Percentiles rank a stretch among this genome's conserved stretches.
Conservation (phyloP, 2,797 vertebrate species). For the Mastacembelus armatus region DNA sequence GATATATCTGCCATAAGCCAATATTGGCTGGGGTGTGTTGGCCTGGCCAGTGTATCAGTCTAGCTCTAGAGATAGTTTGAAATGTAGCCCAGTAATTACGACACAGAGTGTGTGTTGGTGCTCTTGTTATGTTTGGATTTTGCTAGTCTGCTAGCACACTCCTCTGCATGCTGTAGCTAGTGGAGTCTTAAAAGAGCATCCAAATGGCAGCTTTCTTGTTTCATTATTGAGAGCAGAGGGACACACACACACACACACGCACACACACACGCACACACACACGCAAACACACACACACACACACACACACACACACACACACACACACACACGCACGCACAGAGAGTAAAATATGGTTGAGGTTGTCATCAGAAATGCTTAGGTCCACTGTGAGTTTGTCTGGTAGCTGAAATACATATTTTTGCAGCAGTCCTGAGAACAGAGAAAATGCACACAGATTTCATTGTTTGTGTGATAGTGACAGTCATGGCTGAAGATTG, state of each 20-base stretch:
- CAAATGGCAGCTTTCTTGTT: slow-evolving; percentile 41
- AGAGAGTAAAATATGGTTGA: slow-evolving; percentile 76
- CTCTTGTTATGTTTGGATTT: slow-evolving; percentile 17
- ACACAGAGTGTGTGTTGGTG: not conserved
- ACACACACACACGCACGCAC: too few relatives aligned
- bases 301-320: too few relatives aligned
- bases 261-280: too few relatives aligned
- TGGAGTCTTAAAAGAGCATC: slow-evolving; percentile 21
- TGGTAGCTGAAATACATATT: not conserved
- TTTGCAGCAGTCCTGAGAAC: too few relatives aligned
- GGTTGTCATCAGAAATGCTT: slow-evolving; percentile 60
- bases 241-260: too few relatives aligned
- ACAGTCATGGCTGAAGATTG: not conserved
- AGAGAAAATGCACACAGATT: not conserved
- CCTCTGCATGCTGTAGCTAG: slow-evolving; percentile 9
- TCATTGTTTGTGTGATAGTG: not conserved
- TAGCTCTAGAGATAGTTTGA: too few relatives aligned
- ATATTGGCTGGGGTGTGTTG: too few relatives aligned
- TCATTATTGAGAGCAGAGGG: slow-evolving; percentile 62
- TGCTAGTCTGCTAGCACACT: not conserved
- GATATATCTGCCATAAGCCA: too few relatives aligned
- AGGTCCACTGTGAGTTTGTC: slow-evolving; percentile 11
- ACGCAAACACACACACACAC: too few relatives aligned
- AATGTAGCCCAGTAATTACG: too few relatives aligned
- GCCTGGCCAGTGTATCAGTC: too few relatives aligned